Conservation (phyloP, 2,888 invertebrate genomes). For the Hyposoter dolosus region DNA sequence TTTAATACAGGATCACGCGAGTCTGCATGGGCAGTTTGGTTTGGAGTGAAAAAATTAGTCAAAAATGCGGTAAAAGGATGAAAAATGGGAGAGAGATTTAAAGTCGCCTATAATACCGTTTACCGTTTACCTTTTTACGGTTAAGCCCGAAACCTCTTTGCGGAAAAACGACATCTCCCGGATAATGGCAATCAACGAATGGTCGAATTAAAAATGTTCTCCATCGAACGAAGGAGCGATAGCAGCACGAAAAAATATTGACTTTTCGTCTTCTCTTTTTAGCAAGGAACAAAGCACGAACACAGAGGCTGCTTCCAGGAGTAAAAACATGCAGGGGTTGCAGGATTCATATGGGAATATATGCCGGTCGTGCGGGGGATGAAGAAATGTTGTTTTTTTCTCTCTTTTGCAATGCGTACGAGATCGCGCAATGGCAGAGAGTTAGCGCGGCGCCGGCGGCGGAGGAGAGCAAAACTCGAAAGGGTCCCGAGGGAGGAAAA, state of each 20-base stretch:
- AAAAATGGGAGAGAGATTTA: no score
- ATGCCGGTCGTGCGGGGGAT: conserved; percentile 24
- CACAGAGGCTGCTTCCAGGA: neutral
- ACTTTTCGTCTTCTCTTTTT: conserved; percentile 28
- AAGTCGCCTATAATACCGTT: no score
- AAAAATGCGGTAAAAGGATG: no score
- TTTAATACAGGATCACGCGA: no score
- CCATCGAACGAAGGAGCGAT: neutral
- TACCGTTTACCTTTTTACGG: no score
- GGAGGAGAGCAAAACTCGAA: conserved; percentile 11
- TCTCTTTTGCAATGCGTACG: conserved; percentile 35
- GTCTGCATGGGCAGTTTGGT: no score
- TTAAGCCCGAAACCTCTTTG: no score
- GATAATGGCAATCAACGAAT: neutral
- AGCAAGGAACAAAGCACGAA: neutral
- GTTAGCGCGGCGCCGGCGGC: neutral
- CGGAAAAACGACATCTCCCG: neutral
- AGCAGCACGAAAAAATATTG: conserved; percentile 7
- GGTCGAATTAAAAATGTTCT: neutral
- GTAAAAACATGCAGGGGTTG: conserved; percentile 36
- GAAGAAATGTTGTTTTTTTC: conserved; percentile 23
- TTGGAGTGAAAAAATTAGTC: no score
- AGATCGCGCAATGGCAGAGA: conserved; percentile 32
- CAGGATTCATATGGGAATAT: conserved; percentile 6
- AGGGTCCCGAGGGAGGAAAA: conserved; percentile 43